Evolutionary conservation across 2,888 invertebrate genomes (phyloP).

Genomic region (Noctua janthe): DNA sequence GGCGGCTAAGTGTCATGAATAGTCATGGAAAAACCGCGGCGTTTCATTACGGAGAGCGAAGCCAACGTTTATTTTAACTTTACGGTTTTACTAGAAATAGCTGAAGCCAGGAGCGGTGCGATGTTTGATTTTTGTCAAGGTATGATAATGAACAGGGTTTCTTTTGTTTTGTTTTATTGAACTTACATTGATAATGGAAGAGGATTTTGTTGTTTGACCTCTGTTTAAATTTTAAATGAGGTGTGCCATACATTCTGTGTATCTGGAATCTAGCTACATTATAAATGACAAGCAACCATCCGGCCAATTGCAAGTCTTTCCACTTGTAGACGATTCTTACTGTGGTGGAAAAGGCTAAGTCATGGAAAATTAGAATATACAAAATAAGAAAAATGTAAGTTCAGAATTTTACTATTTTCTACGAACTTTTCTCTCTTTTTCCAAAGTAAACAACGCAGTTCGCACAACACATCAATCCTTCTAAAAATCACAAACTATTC

Average conservation of each 20-base stretch:
- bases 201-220: neutral
- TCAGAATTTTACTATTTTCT: neutral
- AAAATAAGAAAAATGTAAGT: neutral
- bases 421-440: neutral
- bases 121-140: constrained; percentile 42
- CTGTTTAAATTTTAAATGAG: neutral
- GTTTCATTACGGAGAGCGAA: constrained; percentile 78
- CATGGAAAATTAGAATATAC: neutral
- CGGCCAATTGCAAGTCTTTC: neutral
- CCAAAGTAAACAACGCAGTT: constrained; percentile 39
- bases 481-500: constrained; percentile 69
- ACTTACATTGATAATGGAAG: neutral
- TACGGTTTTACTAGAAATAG: constrained; percentile 43
- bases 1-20: constrained; percentile 81
- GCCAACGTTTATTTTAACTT: constrained; percentile 68
- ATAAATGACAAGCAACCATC: neutral
- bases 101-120: constrained; percentile 17
- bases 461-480: constrained; percentile 65
- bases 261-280: neutral
- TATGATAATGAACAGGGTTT: constrained; percentile 6
- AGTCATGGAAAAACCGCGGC: constrained; percentile 84
- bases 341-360: neutral
- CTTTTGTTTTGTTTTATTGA: neutral
- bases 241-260: neutral
- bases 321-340: neutral